Base-by-base conservation (phyloP, 2,113 vertebrate species). In the Hyaena hyaena region DNA sequence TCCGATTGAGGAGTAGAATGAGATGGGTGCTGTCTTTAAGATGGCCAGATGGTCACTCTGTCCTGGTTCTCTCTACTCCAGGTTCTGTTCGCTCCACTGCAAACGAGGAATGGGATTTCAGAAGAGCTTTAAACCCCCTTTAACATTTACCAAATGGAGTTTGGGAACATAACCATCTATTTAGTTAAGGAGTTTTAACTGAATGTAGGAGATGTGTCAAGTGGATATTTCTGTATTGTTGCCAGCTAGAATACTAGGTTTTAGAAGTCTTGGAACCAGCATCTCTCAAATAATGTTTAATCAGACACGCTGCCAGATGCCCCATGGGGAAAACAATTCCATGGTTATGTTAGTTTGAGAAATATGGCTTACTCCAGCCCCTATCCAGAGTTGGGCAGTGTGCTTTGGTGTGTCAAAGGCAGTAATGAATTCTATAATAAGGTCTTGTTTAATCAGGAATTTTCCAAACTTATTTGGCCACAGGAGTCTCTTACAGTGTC, bases 401-500 rank as follows among this genome's bases (percentile, higher is more conserved):
- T 21, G 19, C n/a, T 28, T 55, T 48, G 69, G 26, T 8, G 6
- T 61, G 55, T 58, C 45, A 84, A 55, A 92, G 50, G 6, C 48
- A 53, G 23, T 92, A 0, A 4, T 74, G 55, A 92, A 17, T 76
- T 95, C 76, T 31, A 35, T 68, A 39, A 68, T 63, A 66, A 84
- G 35, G 68, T 48, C 19, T 81, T 81, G 17, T 66, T 77, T 95
- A 68, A 92, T 16, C 58, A 68, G 50, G 50, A 92, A 85, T 94
- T 93, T 97, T 84, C 43, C 84, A 92, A 90, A 48, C 74, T 43
- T 39, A 58, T 63, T 93, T 93, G 76, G 86, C 26, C 63, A 81
- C 55, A 19, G 14, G 74, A 71, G 21, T 76, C 19, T 93, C 39
- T 81, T 85, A 26, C 7, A 39, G 48, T 50, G 31, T 73, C 24